A percentile compares a stretch with the other conserved stretches of the same genome.
These are phyloP conservation scores for Okamejei kenojei DNA, from an alignment of 2,797 vertebrate species.

Conservation along the genomic window DNA sequence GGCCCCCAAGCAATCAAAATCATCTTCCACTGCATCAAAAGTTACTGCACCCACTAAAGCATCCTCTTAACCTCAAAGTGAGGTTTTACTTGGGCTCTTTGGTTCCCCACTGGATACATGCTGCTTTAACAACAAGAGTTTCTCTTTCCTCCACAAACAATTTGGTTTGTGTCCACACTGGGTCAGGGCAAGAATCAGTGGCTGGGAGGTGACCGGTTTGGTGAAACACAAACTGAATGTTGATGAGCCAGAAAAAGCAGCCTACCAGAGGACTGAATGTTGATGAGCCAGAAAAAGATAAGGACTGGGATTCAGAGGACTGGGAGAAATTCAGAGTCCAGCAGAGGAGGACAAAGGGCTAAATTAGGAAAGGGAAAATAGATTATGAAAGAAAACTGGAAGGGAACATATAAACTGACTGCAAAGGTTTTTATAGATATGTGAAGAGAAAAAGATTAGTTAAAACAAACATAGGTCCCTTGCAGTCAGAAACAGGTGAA, in stretches of 20 bases:
- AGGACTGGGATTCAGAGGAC: too few species aligned
- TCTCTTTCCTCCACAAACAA: not conserved
- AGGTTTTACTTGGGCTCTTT: not conserved
- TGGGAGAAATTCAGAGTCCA: too few species aligned
- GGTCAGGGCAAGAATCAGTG: not conserved
- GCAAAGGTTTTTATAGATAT: too few species aligned
- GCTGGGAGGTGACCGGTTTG: not conserved
- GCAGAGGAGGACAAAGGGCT: too few species aligned
- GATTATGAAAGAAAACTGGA: too few species aligned
- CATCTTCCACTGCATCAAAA: not conserved
- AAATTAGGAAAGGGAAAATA: too few species aligned
- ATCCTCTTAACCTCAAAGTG: not conserved
- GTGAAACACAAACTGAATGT: not conserved
- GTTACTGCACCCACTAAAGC: not conserved
- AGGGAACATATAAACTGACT: too few species aligned
- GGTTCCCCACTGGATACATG: not conserved
- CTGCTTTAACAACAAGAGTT: not conserved
- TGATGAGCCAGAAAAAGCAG: not conserved
- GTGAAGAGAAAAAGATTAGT: too few species aligned
- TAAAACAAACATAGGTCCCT: too few species aligned
- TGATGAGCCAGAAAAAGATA: not conserved
- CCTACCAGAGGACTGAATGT: not conserved
- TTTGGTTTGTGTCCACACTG: not conserved
- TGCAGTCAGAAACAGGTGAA: too few species aligned
- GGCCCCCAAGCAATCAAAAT: not conserved